These are phyloP conservation scores for Megathymus violae DNA, from an alignment of 1,140 invertebrate species.

Conservation along the genomic window DNA sequence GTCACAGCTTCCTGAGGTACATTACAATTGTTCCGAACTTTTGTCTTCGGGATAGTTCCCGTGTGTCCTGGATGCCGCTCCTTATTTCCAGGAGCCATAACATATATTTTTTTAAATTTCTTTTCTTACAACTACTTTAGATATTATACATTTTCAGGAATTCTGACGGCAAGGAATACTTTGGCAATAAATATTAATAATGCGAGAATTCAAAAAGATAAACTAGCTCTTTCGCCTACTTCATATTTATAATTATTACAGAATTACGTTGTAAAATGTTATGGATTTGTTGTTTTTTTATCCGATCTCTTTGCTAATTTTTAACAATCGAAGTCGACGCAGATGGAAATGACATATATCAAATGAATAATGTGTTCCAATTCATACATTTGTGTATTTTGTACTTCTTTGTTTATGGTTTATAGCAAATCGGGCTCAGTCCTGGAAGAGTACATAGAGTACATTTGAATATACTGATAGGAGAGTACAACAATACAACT, in stretches of 20 bases:
- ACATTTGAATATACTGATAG: too few species aligned
- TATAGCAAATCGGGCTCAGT: too few species aligned
- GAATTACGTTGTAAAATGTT: too few species aligned
- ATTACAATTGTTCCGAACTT: slow-evolving; percentile 80
- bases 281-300: slow-evolving; percentile 13
- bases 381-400: background rate
- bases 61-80: slow-evolving; percentile 77
- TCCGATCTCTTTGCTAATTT: slow-evolving; percentile 30
- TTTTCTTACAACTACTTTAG: slow-evolving; percentile 24
- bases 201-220: background rate
- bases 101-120: slow-evolving; percentile 43
- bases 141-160: slow-evolving; percentile 20
- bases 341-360: slow-evolving; percentile 39
- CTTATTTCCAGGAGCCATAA: slow-evolving; percentile 81
- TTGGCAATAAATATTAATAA: slow-evolving; percentile 10
- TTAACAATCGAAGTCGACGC: slow-evolving; percentile 42
- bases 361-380: slow-evolving; percentile 40
- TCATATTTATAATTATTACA: slow-evolving; percentile 6
- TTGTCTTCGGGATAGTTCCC: slow-evolving; percentile 81
- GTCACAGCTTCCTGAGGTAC: slow-evolving; percentile 83
- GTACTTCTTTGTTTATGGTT: background rate
- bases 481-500: too few species aligned
- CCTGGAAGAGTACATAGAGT: too few species aligned
- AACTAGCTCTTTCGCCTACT: background rate
- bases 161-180: slow-evolving; percentile 9